Evolutionary conservation across 2,888 invertebrate species (phyloP), one percentile per base, ranked within the genome.

Genomic region (Tipula unca): DNA sequence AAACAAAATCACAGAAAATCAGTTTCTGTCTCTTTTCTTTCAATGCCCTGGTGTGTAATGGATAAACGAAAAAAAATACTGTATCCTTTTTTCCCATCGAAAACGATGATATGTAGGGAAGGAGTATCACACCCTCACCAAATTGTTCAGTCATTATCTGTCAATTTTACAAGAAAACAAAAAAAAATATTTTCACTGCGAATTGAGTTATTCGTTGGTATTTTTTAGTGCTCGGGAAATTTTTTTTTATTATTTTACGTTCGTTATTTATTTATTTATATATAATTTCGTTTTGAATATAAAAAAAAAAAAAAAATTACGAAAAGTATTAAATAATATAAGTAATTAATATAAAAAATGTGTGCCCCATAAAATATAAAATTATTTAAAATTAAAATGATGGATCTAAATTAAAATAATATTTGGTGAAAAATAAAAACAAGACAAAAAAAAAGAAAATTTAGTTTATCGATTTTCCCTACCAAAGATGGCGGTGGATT

Each of bases 391-490:
- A 39, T 0, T 0, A 32, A 39, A 39, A 39, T 39, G 5, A 13
- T 39, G 10, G 10, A 10, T 39, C 6, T 39, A 39, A 39, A 13
- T 39, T 10, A 39, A n/a, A 13, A 39, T 39, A 39, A 39, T 69
- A 25, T 69, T 69, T 25, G 10, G 69, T 69, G 69, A 10, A 69
- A 69, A 69, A 48, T 48, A 48, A n/a, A 14, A 10, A 17, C 20
- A 25, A 69, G 3, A 17, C 2, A 17, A 69, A 17, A 29, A 82
- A 82, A 4, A 32, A 32, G 8, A 83, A 83, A 32, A 83, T 3
- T 83, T 32, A 83, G 83, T 83, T 35, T 83, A 83, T 83, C 83
- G 83, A 83, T 83, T 83, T 83, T 83, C 83, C 83, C 14, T 69
- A 10, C n/a, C 83, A 83, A 83, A 83, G 29, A 83, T 83, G 83